A percentile compares a stretch with the other conserved stretches of the same genome.
Conservation (phyloP, 2,113 vertebrate species). For the Phalacrocorax pelagicus region DNA sequence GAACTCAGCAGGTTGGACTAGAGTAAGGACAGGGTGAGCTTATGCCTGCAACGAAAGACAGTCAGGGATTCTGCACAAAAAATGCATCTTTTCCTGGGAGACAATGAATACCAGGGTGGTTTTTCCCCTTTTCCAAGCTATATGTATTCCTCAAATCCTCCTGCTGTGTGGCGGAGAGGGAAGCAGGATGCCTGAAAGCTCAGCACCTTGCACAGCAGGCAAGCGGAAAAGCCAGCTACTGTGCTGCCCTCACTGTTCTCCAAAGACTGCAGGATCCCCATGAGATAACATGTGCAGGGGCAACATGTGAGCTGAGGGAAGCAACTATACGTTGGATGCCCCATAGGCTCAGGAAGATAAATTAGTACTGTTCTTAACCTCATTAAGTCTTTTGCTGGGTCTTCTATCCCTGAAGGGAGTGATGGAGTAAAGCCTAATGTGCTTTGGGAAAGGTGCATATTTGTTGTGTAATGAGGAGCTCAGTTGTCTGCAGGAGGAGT, state of each 20-base stretch:
- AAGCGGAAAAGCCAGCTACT: not conserved
- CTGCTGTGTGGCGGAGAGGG: not conserved
- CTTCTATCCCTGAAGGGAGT: not conserved
- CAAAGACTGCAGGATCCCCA: not conserved
- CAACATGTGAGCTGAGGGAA: not conserved
- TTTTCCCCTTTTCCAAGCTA: not conserved
- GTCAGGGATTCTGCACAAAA: not conserved
- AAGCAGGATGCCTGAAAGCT: not conserved
- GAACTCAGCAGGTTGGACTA: not conserved
- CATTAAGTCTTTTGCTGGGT: not conserved
- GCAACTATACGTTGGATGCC: not conserved
- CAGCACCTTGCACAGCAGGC: not conserved
- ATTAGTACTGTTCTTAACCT: not conserved
- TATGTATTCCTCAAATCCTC: not conserved
- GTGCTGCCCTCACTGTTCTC: not conserved
- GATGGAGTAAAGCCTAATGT: not conserved
- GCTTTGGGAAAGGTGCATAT: not conserved
- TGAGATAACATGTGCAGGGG: not conserved
- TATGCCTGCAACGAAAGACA: not conserved
- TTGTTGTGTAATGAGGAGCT: not conserved
- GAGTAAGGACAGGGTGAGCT: not conserved
- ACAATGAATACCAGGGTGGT: not conserved
- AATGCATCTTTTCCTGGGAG: not conserved
- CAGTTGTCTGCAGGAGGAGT: constrained; percentile 22
- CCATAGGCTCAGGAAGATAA: not conserved